Conservation (phyloP, 2,797 vertebrate genomes). For the Spatula clypeata region DNA sequence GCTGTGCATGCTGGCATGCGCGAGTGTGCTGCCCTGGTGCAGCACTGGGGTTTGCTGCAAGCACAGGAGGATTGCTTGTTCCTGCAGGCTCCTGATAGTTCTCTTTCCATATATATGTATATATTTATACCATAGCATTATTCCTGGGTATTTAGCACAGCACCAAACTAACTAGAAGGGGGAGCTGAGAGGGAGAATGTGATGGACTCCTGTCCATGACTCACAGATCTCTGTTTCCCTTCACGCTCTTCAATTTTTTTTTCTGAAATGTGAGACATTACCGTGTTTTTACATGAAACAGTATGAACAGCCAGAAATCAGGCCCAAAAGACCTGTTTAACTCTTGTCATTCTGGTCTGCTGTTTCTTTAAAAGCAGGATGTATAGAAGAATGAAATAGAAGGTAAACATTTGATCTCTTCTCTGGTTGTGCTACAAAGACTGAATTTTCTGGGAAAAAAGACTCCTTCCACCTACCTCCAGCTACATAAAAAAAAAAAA, state of each 20-base stretch:
- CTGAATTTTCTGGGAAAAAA: background rate
- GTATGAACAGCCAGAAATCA: background rate
- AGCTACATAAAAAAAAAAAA: background rate
- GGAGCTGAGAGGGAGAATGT: background rate
- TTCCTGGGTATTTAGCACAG: background rate
- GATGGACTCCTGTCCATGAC: background rate
- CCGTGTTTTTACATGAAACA: background rate
- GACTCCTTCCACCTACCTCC: background rate
- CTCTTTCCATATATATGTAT: too few species aligned
- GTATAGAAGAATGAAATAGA: background rate
- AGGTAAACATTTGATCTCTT: background rate
- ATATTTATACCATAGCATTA: background rate
- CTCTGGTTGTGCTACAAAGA: background rate
- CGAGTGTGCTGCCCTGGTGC: accelerated
- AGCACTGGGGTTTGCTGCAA: background rate
- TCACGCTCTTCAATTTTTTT: background rate
- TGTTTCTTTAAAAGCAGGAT: background rate
- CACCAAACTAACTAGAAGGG: background rate
- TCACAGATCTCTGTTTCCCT: background rate
- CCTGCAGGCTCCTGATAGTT: background rate
- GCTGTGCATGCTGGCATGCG: accelerated
- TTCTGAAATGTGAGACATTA: background rate
- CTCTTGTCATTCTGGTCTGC: background rate
- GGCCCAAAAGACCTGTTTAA: background rate
- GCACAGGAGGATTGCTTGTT: accelerated